Evolutionary conservation across 2,888 invertebrate species (phyloP).

Genomic region (Drosophila siamana): DNA sequence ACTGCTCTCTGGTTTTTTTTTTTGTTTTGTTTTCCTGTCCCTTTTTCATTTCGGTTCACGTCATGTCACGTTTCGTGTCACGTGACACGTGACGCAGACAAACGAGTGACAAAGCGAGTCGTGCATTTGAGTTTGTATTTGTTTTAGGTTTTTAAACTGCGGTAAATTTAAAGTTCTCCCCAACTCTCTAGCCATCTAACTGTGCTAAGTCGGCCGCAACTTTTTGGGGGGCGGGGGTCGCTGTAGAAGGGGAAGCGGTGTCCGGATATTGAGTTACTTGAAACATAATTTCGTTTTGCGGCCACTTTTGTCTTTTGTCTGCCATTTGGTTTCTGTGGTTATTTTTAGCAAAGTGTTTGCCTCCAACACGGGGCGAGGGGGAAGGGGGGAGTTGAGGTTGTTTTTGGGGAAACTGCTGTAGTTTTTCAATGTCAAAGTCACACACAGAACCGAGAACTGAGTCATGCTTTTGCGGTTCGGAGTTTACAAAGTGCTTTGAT

Average conservation of each 20-base stretch:
- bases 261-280: slow-evolving; percentile 72
- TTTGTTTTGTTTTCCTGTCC: neutral
- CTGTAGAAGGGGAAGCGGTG: slow-evolving; percentile 2
- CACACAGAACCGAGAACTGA: slow-evolving; percentile 54
- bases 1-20: slow-evolving; percentile 8
- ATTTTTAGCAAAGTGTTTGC: slow-evolving; percentile 60
- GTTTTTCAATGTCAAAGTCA: slow-evolving; percentile 78
- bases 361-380: too few species aligned
- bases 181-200: neutral
- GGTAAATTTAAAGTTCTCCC: slow-evolving; percentile 69
- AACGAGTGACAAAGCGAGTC: slow-evolving; percentile 72
- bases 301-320: slow-evolving; percentile 64
- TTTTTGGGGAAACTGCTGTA: slow-evolving; percentile 37
- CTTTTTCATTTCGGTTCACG: slow-evolving; percentile 37
- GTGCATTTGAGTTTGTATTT: slow-evolving; percentile 29
- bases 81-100: slow-evolving; percentile 75
- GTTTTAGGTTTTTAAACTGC: slow-evolving; percentile 57
- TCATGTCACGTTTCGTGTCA: slow-evolving; percentile 62
- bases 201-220: slow-evolving; percentile 36
- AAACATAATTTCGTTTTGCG: slow-evolving; percentile 75
- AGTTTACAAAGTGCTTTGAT: slow-evolving; percentile 47
- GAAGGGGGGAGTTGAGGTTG: slow-evolving; percentile 3
- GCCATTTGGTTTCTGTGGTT: slow-evolving; percentile 67
- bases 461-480: slow-evolving; percentile 51
- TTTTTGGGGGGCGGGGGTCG: neutral